Evolutionary conservation across 1,140 invertebrate species (phyloP).

Genomic region (Drosophila subobscura): DNA sequence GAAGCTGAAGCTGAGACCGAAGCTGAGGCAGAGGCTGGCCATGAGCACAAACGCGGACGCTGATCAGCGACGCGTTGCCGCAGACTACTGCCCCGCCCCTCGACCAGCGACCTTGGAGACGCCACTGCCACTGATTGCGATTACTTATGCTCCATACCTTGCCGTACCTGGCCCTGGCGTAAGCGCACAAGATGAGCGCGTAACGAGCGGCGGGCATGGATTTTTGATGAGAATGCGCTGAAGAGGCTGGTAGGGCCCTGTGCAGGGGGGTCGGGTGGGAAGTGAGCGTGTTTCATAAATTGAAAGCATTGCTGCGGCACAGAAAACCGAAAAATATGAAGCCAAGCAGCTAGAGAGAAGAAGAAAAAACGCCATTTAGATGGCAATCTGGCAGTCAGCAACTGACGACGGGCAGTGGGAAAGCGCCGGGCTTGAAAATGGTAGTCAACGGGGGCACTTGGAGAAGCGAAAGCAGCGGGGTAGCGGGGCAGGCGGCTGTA

Average conservation of each 20-base stretch:
- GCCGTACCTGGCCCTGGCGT: constrained; percentile 44
- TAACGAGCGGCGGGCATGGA: constrained; percentile 38
- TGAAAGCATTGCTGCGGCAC: constrained; percentile 55
- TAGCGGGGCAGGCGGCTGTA: neutral
- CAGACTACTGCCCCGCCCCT: constrained; percentile 21
- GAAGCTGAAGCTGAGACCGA: constrained; percentile 22
- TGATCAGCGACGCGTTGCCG: constrained; percentile 45
- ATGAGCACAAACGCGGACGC: constrained; percentile 43
- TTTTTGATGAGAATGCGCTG: constrained; percentile 10
- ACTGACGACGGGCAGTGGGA: constrained; percentile 33
- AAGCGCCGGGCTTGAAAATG: constrained; percentile 71
- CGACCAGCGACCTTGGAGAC: constrained; percentile 58
- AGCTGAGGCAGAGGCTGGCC: constrained; percentile 27
- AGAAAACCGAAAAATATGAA: constrained; percentile 59
- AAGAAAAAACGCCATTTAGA: constrained; percentile 70
- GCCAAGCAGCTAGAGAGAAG: constrained; percentile 38
- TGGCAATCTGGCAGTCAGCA: constrained; percentile 58
- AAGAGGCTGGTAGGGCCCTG: too few relatives aligned
- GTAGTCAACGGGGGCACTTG: constrained; percentile 38
- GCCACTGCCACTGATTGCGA: constrained; percentile 50
- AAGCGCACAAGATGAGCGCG: constrained; percentile 51
- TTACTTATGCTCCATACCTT: constrained; percentile 31
- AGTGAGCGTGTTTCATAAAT: constrained; percentile 80
- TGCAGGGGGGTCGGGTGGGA: constrained; percentile 26
- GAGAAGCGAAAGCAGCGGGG: neutral